phyloP scores from a whole-genome alignment of 2,797 vertebrate genomes.

The Hyperoplus immaculatus region DNA sequence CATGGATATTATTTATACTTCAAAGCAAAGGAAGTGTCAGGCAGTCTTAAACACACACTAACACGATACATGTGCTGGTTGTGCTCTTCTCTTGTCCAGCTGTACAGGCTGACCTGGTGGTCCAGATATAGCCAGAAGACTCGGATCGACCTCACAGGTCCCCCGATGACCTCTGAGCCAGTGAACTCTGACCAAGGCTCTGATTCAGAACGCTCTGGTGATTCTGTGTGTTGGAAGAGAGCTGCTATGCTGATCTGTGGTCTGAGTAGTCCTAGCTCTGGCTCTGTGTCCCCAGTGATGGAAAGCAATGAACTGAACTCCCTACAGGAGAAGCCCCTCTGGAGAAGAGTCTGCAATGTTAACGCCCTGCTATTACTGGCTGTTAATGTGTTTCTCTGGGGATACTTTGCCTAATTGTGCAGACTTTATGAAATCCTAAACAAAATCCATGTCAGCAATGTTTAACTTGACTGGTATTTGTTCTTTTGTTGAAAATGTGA shows the following conservation, averaged over 20 bases:
- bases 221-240: slow-evolving; percentile 80
- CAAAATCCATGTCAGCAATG: background rate
- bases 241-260: slow-evolving; percentile 89
- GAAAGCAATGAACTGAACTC: slow-evolving; percentile 83
- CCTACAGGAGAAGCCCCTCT: slow-evolving; percentile 88
- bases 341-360: slow-evolving; percentile 88
- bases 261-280: slow-evolving; percentile 59
- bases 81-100: slow-evolving; percentile 43
- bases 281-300: background rate
- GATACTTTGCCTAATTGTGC: slow-evolving; percentile 86
- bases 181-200: background rate
- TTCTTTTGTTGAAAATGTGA: background rate
- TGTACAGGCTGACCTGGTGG: slow-evolving; percentile 80
- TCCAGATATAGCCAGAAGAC: slow-evolving; percentile 68
- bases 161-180: background rate
- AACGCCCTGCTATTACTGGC: slow-evolving; percentile 90
- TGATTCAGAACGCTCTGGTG: background rate
- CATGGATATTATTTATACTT: no score
- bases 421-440: background rate
- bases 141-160: slow-evolving; percentile 37
- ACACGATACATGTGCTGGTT: background rate
- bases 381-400: slow-evolving; percentile 93
- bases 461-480: background rate
- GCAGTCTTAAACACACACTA: background rate
- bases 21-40: no score